Evolutionary conservation across 1,140 invertebrate genomes (phyloP).

Genomic region (Drosophila gunungcola): DNA sequence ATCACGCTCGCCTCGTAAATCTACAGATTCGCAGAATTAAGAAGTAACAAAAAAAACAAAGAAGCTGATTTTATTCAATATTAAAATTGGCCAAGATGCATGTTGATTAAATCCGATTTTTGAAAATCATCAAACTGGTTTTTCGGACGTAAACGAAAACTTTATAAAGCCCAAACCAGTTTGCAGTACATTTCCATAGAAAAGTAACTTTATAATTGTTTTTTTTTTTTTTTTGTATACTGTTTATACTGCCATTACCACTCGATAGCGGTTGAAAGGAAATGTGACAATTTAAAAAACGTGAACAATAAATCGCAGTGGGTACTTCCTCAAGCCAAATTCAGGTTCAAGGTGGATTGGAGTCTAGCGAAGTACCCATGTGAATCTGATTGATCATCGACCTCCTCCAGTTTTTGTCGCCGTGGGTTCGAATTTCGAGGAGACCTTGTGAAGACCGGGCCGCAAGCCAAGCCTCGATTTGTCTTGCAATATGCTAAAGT

Average conservation of each 20-base stretch:
- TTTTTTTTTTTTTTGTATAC: slow-evolving; percentile 1
- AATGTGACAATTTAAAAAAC: slow-evolving; percentile 35
- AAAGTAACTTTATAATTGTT: slow-evolving; percentile 31
- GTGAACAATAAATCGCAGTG: slow-evolving; percentile 5
- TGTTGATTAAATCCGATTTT: slow-evolving; percentile 55
- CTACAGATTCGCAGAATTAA: slow-evolving; percentile 21
- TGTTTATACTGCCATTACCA: slow-evolving; percentile 10
- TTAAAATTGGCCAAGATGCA: slow-evolving; percentile 63
- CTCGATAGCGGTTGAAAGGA: neutral
- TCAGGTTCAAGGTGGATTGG: slow-evolving; percentile 40
- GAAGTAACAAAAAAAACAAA: neutral
- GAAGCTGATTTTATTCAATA: slow-evolving; percentile 23
- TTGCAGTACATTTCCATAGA: slow-evolving; percentile 61
- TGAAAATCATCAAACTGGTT: slow-evolving; percentile 60
- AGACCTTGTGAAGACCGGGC: slow-evolving; percentile 56
- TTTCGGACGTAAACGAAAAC: slow-evolving; percentile 46
- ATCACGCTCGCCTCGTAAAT: slow-evolving; percentile 53
- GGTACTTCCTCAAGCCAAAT: slow-evolving; percentile 33
- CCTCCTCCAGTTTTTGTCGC: slow-evolving; percentile 10
- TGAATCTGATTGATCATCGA: slow-evolving; percentile 27
- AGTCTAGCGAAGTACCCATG: slow-evolving; percentile 7
- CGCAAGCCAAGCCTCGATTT: slow-evolving; percentile 44
- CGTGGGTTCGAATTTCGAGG: neutral
- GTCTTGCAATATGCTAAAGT: slow-evolving; percentile 74
- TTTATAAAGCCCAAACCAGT: slow-evolving; percentile 52